Evolutionary conservation across 1,140 invertebrate species (phyloP), one percentile per base, ranked within the genome.

Genomic region (Drosophila triauraria): DNA sequence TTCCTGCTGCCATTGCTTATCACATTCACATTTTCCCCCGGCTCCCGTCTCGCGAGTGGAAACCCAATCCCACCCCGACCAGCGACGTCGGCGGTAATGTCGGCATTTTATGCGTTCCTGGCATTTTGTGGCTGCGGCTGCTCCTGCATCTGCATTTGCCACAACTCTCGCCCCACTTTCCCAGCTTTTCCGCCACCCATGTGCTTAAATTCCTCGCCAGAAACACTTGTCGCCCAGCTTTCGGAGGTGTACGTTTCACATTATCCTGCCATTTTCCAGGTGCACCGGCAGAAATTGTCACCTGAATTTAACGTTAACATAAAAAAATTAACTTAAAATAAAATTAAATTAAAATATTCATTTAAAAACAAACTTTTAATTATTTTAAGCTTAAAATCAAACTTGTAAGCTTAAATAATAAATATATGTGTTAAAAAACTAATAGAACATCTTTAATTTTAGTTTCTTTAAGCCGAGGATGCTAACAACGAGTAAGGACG

Each of bases 241-340:
- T 72, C 20, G 51, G 59, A 80, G 83, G 83, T 88, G 72, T 83
- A 75, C 80, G 62, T 80, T 84, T 80, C 84, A 68, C 67, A 77
- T 58, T 82, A 81, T 75, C 38, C 59, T 32, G 54, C n/a, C 70
- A 78, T 59, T 63, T 65, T 63, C 42, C 42, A 27, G 35, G 20
- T 46, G 42, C 61, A 58, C 72, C 6, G 35, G 0, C 1, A 57
- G 38, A 46, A 76, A 65, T 12, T 27, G 4, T 23, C 3, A 32
- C 3, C 1, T 1, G 13, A 40, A 38, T 6, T n/a, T 15, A 3
- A 3, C 2, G 0, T 0, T 1, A 25, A 40, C 1, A n/a, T n/a
- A n/a, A n/a, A n/a, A 13, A 2, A 9, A 7, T 15, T 1, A 1
- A 15, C 9, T 38, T 54, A 2, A 32, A 32, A 0, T 0, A 0